A percentile compares a stretch with the other conserved stretches of the same genome.
Conservation (phyloP, 2,797 vertebrate genomes). For the Fistularia tabacaria region DNA sequence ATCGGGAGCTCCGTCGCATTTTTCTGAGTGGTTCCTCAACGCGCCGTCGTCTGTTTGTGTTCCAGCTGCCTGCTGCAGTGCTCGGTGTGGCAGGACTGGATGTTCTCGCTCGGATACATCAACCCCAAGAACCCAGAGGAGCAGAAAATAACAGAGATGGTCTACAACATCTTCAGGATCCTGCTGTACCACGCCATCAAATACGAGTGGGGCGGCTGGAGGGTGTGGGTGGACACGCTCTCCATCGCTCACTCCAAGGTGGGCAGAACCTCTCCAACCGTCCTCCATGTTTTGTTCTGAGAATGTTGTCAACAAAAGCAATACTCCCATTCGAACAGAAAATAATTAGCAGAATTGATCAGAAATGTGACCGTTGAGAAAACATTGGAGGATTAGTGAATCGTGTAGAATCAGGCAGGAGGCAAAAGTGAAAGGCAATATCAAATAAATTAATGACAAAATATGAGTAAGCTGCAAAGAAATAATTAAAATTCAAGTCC, state of each 20-base stretch:
- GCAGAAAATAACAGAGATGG: slow-evolving; percentile 99
- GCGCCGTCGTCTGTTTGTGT: slow-evolving; percentile 17
- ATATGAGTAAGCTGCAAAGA: too few relatives aligned
- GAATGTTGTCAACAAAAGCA: too few relatives aligned
- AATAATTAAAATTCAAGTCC: too few relatives aligned
- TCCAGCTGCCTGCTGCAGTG: slow-evolving; percentile 96
- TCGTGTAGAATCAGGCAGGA: too few relatives aligned
- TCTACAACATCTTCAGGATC: slow-evolving; percentile 99
- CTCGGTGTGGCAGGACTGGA: slow-evolving; percentile 99
- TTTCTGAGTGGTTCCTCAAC: background rate
- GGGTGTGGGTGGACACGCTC: slow-evolving; percentile 98
- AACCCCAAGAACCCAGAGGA: slow-evolving; percentile 98
- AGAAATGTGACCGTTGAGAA: too few relatives aligned
- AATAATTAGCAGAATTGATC: too few relatives aligned
- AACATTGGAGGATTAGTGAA: too few relatives aligned
- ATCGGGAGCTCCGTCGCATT: background rate
- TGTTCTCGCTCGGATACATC: slow-evolving; percentile 99
- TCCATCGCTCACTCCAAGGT: slow-evolving; percentile 99
- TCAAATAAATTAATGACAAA: too few relatives aligned
- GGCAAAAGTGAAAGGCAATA: too few relatives aligned
- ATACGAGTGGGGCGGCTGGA: slow-evolving; percentile 99
- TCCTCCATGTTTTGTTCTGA: too few relatives aligned
- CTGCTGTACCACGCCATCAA: slow-evolving; percentile 99
- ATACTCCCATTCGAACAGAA: too few relatives aligned
- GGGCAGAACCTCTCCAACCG: slow-evolving; percentile 26